Conservation (phyloP, 2,797 vertebrate species). For the Oceanodroma leucorhoa region DNA sequence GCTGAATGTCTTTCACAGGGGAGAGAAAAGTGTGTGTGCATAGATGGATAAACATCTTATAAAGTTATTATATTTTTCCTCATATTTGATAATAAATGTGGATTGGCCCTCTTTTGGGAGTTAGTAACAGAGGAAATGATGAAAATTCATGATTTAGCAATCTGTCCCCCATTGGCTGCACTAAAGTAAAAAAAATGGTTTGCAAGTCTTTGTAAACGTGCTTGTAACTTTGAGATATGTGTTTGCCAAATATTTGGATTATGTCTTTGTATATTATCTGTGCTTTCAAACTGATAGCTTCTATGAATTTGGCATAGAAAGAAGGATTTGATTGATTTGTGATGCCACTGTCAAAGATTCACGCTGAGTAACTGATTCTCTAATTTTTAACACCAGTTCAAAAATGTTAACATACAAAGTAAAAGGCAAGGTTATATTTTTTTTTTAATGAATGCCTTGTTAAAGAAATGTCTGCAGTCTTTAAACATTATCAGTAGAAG, state of each 20-base stretch:
- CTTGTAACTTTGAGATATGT: background rate
- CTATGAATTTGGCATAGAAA: background rate
- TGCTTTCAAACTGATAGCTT: background rate
- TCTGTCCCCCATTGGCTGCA: background rate
- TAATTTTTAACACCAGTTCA: background rate
- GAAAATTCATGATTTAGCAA: background rate
- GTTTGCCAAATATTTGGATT: constrained; percentile 24
- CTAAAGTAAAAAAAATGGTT: background rate
- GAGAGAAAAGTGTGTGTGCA: background rate
- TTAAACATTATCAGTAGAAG: background rate
- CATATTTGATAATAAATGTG: background rate
- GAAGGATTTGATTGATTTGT: background rate
- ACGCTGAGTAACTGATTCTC: background rate
- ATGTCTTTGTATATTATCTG: background rate
- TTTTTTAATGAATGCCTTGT: background rate
- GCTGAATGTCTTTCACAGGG: constrained; percentile 32
- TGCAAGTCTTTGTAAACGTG: background rate
- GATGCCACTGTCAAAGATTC: background rate
- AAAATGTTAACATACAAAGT: background rate
- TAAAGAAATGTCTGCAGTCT: background rate
- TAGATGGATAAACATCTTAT: background rate
- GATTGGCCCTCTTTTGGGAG: background rate
- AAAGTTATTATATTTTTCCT: background rate
- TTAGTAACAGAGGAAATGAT: background rate
- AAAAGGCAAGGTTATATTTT: background rate